phyloP scores from a whole-genome alignment of 1,140 invertebrate species.

The Chymomyza costata region DNA sequence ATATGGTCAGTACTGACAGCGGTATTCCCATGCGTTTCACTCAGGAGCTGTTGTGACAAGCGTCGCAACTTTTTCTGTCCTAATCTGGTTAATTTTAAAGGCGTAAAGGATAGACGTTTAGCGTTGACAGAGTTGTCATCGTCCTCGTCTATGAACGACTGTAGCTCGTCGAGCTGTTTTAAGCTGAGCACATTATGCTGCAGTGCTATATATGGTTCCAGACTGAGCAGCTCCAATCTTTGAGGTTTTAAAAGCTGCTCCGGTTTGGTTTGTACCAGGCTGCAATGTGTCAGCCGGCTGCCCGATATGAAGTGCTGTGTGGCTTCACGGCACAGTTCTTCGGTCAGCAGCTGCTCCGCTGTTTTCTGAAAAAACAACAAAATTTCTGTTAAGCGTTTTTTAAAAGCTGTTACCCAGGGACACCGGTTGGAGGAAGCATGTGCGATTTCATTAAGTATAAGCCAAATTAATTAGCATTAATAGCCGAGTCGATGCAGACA shows the following conservation, averaged over 20 bases:
- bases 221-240: constrained; percentile 90
- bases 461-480: too few species aligned
- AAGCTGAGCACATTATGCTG: constrained; percentile 89
- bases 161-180: constrained; percentile 23
- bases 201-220: constrained; percentile 89
- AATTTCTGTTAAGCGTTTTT: too few species aligned
- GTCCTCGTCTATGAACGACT: constrained; percentile 32
- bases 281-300: constrained; percentile 30
- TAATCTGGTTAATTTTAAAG: constrained; percentile 24
- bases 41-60: constrained; percentile 26
- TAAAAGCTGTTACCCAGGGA: too few species aligned
- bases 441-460: too few species aligned
- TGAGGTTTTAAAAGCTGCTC: constrained; percentile 86
- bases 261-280: constrained; percentile 77
- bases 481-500: too few species aligned
- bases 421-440: too few species aligned
- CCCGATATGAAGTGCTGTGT: constrained; percentile 15
- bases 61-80: constrained; percentile 28
- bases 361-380: too few species aligned
- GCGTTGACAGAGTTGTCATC: background rate
- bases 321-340: constrained; percentile 52
- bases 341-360: constrained; percentile 41
- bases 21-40: too few species aligned
- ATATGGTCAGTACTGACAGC: background rate
- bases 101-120: constrained; percentile 2